Conservation (phyloP, 35 echinoderm and acorn worm species). For the Apostichopus californicus region DNA sequence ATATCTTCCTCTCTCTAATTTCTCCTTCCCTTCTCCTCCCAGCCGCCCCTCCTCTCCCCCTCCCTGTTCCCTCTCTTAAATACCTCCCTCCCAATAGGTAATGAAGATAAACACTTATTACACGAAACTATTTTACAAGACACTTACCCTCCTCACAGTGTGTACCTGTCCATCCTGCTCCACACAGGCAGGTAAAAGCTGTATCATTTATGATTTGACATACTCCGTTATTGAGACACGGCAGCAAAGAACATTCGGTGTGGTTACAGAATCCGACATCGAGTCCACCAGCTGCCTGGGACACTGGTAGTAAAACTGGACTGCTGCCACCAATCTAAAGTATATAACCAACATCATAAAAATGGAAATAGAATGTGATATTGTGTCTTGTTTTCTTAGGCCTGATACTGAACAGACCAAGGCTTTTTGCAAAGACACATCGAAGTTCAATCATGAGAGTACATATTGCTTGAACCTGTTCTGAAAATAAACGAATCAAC, state of each 20-base stretch:
- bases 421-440: no score
- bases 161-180: conserved; percentile 63
- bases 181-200: conserved; percentile 56
- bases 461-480: neutral
- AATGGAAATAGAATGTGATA: no score
- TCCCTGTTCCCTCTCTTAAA: neutral
- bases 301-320: conserved; percentile 20
- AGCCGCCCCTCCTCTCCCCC: no score
- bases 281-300: conserved; percentile 52
- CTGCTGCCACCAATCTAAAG: conserved; percentile 73
- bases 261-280: conserved; percentile 67
- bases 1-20: neutral
- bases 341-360: neutral
- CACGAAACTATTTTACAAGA: neutral
- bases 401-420: no score
- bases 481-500: neutral
- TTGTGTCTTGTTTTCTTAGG: no score
- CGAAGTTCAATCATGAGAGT: no score
- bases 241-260: conserved; percentile 62
- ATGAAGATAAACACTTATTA: neutral
- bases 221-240: conserved; percentile 53
- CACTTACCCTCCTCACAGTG: conserved; percentile 66
- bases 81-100: neutral
- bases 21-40: neutral
- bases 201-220: no score